Evolutionary conservation across 2,888 invertebrate genomes (phyloP).

Genomic region (Aleiodes leptofemur): DNA sequence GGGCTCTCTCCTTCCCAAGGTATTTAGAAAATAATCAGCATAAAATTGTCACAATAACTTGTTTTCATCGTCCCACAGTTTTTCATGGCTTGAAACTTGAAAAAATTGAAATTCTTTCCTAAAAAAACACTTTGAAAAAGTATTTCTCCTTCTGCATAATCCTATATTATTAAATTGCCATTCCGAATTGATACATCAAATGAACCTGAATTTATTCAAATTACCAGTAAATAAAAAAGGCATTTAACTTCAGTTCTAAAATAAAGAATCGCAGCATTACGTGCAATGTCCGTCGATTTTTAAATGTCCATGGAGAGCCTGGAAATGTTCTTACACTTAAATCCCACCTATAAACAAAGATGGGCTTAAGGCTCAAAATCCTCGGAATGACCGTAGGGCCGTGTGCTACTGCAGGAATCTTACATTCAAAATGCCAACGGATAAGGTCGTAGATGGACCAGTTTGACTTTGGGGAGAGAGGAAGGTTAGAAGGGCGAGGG

Average conservation of each 20-base stretch:
- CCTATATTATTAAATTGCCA: too few species aligned
- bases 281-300: conserved; percentile 36
- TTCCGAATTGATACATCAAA: too few species aligned
- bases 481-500: conserved; percentile 56
- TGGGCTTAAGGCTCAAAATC: conserved; percentile 66
- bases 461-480: conserved; percentile 22
- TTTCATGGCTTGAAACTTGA: too few species aligned
- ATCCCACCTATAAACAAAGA: conserved; percentile 69
- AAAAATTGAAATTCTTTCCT: too few species aligned
- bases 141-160: too few species aligned
- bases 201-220: too few species aligned
- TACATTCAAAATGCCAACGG: conserved; percentile 70
- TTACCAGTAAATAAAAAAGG: too few species aligned
- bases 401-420: conserved; percentile 63
- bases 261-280: neutral
- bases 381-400: conserved; percentile 67
- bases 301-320: conserved; percentile 35
- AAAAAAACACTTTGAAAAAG: too few species aligned
- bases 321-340: conserved; percentile 48
- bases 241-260: neutral
- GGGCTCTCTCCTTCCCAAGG: too few species aligned
- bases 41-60: too few species aligned
- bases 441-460: conserved; percentile 57
- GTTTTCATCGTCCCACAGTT: too few species aligned
- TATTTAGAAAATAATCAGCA: too few species aligned